phyloP scores from a whole-genome alignment of 2,888 invertebrate genomes.

The Caenorhabditis sp. region DNA sequence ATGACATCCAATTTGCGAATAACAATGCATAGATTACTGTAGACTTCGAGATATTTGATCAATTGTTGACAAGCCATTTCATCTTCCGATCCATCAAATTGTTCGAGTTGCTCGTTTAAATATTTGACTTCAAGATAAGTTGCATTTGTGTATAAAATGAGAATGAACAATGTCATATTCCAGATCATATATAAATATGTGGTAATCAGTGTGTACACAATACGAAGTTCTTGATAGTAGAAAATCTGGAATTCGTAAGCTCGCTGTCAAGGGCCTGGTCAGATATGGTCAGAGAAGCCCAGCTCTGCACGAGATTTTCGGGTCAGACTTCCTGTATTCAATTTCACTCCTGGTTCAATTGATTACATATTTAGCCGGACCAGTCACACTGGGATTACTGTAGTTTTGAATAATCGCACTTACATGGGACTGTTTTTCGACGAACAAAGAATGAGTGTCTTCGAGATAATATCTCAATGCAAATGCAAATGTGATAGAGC shows the following conservation, averaged over 20 bases:
- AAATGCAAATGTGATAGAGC: conserved; percentile 26
- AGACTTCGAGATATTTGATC: conserved; percentile 35
- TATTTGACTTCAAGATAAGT: conserved; percentile 45
- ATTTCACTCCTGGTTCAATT: too few species aligned
- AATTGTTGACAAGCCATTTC: conserved; percentile 21
- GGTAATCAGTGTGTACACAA: conserved; percentile 35
- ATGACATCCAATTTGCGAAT: conserved; percentile 46
- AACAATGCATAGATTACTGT: conserved; percentile 35
- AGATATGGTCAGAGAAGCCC: too few species aligned
- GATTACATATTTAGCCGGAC: too few species aligned
- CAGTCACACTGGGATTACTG: too few species aligned
- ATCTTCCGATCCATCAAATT: conserved; percentile 40
- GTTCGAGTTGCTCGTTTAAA: conserved; percentile 42
- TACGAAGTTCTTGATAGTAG: conserved; percentile 32
- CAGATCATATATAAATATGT: conserved; percentile 47
- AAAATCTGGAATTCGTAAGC: conserved; percentile 27
- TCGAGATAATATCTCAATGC: conserved; percentile 42
- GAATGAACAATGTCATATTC: conserved; percentile 44
- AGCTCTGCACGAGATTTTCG: too few species aligned
- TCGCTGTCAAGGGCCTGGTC: neutral
- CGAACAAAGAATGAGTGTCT: conserved; percentile 36
- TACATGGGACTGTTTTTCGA: conserved; percentile 39
- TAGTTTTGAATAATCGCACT: too few species aligned
- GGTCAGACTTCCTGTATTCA: too few species aligned
- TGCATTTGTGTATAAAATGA: conserved; percentile 47